Base-by-base conservation (phyloP, 2,797 vertebrate species). In the Vespertilio murinus region DNA sequence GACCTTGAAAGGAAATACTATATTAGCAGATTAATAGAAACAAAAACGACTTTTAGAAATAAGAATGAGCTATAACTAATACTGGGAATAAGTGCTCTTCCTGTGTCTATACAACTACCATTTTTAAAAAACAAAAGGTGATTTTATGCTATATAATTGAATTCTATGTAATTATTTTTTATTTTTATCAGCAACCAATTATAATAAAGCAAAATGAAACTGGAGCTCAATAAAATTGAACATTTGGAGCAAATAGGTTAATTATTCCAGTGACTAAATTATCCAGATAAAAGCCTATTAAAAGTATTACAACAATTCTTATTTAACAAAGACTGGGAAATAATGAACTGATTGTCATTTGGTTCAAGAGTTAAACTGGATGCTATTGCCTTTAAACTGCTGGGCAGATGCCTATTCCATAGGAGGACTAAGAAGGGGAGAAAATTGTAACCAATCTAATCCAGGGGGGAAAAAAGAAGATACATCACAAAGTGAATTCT, bases 121-220 rank as follows among this genome's bases (percentile, higher is more conserved):
- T 88, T 94, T 20, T 54, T 28, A 91, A 93, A 96, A 67, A 30
- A 85, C 18, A 81, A 78, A 90, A 38, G 5, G 42, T n/a, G 23
- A 45, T 71, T 92, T 79, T 83, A 77, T 22, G 47, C 30, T 69
- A 3, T 65, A 8, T 71, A 67, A 84, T 17, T 86, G 2, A 12
- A 90, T 54, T 70, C 35, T 81, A 5, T 87, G 49, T 79, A 69
- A 92, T 16, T 71, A 42, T 52, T 52, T 79, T 88, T 52, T 47
- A 16, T 40, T n/a, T 52, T 82, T 83, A 84, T 74, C 67, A 83
- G 70, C 64, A 61, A 94, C 18, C 70, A 94, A 90, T 42, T 89
- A 52, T 59, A 93, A 25, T 83, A 47, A 89, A 86, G 9, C 73
- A 92, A 92, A 90, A 52, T n/a, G 49, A 88, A 89, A 78, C 3